Evolutionary conservation across 2,797 vertebrate species (phyloP), one percentile per base, ranked within the genome.

Genomic region (Sciurus vulgaris): DNA sequence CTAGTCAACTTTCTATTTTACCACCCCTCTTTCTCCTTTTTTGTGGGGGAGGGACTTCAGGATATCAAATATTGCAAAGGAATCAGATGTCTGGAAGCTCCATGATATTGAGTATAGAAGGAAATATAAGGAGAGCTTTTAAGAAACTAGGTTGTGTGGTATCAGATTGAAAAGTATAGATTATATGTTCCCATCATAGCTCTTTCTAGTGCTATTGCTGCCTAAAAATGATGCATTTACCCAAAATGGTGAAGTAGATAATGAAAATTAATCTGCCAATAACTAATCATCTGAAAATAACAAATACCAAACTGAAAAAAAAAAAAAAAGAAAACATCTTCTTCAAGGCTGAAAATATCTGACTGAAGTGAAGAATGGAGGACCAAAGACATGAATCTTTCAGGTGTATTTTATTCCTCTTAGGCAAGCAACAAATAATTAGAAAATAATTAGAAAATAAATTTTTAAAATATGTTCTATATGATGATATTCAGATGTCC

Each of bases 241-340:
- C 83, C 79, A 33, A 89, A 95, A 79, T 84, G 38, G 69, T 89
- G 11, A 44, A 54, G 13, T 20, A 69, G 15, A 9, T 82, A 67
- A 95, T 35, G 90, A 94, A 94, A 97, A 77, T 72, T 88, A 47
- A 77, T n/a, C 20, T 93, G n/a, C 35, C 35, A 59, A 61, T 20
- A 63, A 24, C 22, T 69, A 35, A 28, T 22, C 18, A 86, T 72
- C 11, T 77, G 11, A 65, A 94, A 88, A 73, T 77, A 82, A 70
- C 0, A 35, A 93, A 90, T 73, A 90, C 28, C 51, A 9, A 33
- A 18, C 9, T 79, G 74, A 86, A 96, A 41, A 61, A 87, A 79
- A 86, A 79, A 86, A 96, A 49, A 51, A 88, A 33, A 47, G 18
- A 67, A 91, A 35, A 79, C 77, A 59, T 35, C 7, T 82, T 67